Evolutionary conservation across 2,113 vertebrate species (phyloP), one percentile per base, ranked within the genome.

Genomic region (Mystacornis crossleyi): DNA sequence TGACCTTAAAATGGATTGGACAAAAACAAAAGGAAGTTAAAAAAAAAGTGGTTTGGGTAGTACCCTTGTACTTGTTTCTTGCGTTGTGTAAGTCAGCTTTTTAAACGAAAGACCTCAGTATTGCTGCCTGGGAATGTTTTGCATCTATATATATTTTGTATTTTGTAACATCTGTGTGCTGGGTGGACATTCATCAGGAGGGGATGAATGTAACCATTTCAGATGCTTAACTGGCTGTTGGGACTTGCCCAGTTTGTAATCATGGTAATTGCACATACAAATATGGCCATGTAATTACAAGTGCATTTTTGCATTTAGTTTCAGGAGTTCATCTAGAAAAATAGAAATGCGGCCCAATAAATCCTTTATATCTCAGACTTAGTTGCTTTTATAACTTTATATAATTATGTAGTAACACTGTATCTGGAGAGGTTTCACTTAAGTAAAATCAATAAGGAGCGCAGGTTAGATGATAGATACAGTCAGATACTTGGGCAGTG

Each of bases 191-290:
- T 92, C 81, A 86, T 93, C 90, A 92, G 77, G 43, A 90, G 48
- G 26, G 61, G 81, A 69, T 93, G 93, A 91, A 81, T 91, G 65
- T 81, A 90, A 64, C 92, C 69, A 50, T 95, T 97, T 92, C 75
- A 90, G 75, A 84, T 93, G 55, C 86, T 86, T 86, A 92, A 90
- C 81, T 94, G 90, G 75, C 86, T 92, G 79, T 90, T 95, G 82
- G 67, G 90, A 64, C 75, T 86, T 93, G 80, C 88, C 64, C 65
- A 53, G 92, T 95, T 95, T 95, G 93, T 92, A 94, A 90, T 96
- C 95, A 91, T 53, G 36, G 81, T 95, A 95, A 96, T 95, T 96
- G 88, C 90, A 78, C 82, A 65, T 78, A 89, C 82, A 86, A 81
- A 79, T 90, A 88, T 13, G 75, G 57, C 88, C 25, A 6, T 53